Conservation (phyloP, 2,113 vertebrate species). For the Catharus minimus region DNA sequence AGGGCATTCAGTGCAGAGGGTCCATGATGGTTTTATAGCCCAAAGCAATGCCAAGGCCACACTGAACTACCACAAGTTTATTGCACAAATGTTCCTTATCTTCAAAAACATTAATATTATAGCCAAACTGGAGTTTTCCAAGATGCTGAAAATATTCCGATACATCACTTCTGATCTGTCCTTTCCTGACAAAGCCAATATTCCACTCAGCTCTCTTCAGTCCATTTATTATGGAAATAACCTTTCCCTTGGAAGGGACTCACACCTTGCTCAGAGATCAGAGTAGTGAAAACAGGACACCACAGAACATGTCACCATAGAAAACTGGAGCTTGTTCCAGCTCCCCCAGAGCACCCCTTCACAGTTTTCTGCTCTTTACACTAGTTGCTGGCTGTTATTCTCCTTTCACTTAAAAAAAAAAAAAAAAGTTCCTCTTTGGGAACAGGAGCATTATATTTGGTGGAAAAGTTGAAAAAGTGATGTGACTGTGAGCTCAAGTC, state of each 20-base stretch:
- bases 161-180: not conserved
- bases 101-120: not conserved
- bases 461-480: not conserved
- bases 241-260: not conserved
- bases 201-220: not conserved
- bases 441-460: not conserved
- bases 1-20: not conserved
- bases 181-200: conserved; percentile 18
- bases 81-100: not conserved
- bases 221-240: conserved; percentile 15
- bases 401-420: not conserved
- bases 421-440: not conserved
- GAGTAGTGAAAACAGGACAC: not conserved
- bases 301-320: not conserved
- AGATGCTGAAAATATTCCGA: not conserved
- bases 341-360: not conserved
- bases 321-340: not conserved
- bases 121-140: not conserved
- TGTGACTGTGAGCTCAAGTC: not conserved
- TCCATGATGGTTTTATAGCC: not conserved
- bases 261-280: not conserved
- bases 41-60: not conserved
- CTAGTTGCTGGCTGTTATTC: not conserved
- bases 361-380: not conserved
- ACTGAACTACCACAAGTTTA: not conserved